Conservation (phyloP, 2,797 vertebrate genomes). For the Hippocampus kuda region DNA sequence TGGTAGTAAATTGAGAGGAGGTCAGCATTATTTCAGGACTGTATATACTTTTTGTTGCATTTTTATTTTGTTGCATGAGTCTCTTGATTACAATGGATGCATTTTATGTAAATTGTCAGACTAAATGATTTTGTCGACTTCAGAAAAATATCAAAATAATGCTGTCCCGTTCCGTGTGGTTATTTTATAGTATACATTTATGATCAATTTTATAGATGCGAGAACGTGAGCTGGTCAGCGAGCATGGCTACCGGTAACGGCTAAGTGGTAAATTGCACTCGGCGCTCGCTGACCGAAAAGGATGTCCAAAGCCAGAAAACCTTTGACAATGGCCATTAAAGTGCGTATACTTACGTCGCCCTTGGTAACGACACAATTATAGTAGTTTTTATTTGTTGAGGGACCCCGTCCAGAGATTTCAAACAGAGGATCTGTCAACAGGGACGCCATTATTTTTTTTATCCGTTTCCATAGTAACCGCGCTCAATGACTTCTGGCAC, state of each 20-base stretch:
- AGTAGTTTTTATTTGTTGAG: slow-evolving; percentile 66
- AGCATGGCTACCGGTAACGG: background rate
- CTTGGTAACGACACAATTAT: slow-evolving; percentile 58
- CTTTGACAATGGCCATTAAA: background rate
- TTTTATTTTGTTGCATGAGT: too few relatives aligned
- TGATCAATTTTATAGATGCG: background rate
- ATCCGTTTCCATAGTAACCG: slow-evolving; percentile 38
- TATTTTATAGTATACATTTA: too few relatives aligned
- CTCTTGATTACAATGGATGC: too few relatives aligned
- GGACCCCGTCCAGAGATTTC: slow-evolving; percentile 60
- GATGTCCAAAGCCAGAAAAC: background rate
- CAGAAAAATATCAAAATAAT: background rate
- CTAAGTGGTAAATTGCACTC: background rate
- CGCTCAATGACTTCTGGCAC: background rate
- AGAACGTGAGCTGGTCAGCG: background rate
- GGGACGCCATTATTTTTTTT: slow-evolving; percentile 70
- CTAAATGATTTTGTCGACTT: too few relatives aligned
- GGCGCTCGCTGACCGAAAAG: background rate
- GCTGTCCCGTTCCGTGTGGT: background rate
- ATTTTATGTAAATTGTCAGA: too few relatives aligned
- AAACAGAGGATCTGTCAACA: slow-evolving; percentile 59
- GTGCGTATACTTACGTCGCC: slow-evolving; percentile 56
- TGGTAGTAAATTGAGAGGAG: too few relatives aligned
- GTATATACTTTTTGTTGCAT: too few relatives aligned
- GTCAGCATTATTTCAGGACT: too few relatives aligned